Conservation (phyloP, 1,140 invertebrate genomes). For the Musca domestica region DNA sequence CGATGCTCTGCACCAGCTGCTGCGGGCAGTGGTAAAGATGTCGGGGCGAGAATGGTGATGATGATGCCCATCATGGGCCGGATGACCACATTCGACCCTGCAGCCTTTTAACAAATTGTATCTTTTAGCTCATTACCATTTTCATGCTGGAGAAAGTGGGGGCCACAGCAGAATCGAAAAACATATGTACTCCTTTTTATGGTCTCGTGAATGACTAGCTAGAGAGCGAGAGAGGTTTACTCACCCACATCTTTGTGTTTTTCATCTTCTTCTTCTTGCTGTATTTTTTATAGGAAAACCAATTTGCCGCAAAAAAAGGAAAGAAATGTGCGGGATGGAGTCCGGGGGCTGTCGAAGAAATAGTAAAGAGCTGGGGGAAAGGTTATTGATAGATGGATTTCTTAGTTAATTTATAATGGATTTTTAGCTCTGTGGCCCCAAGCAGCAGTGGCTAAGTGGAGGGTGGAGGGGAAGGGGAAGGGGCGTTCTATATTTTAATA, state of each 20-base stretch:
- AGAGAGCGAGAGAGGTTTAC: background rate
- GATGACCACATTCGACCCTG: constrained; percentile 4
- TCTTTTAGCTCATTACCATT: constrained; percentile 18
- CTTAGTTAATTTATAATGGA: constrained; percentile 15
- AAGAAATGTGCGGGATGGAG: background rate
- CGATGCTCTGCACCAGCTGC: background rate
- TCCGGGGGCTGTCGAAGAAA: background rate
- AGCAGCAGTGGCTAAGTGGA: no score
- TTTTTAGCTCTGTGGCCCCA: background rate
- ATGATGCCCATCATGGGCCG: background rate
- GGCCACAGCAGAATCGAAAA: no score
- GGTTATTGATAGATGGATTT: background rate
- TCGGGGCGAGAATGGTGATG: background rate
- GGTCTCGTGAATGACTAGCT: no score
- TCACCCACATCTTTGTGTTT: background rate
- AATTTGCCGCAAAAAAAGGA: constrained; percentile 7
- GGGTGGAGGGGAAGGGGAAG: no score
- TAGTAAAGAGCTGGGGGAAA: no score
- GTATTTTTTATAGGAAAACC: background rate
- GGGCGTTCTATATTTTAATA: background rate
- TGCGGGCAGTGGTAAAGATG: background rate
- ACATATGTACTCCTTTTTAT: no score
- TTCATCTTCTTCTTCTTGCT: background rate
- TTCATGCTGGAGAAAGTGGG: background rate
- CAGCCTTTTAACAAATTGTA: constrained; percentile 22